Base-by-base conservation (phyloP, 2,888 invertebrate genomes). In the Parnassius orleans region DNA sequence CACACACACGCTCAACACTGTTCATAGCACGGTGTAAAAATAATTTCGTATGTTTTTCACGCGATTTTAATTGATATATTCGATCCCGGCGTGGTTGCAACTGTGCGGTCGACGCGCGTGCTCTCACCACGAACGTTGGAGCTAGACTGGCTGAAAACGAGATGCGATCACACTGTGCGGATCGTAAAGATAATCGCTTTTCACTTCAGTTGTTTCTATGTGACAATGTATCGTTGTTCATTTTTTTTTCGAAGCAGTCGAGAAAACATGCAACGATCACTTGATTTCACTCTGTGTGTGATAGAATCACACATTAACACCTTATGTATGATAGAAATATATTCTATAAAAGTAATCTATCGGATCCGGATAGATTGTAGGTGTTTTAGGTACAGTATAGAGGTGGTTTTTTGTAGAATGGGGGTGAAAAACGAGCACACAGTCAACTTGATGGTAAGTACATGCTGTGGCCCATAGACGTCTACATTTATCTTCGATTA, bases 151-250 rank as follows among this genome's bases (percentile, higher is more conserved):
- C 62, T 57, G 53, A n/a, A 55, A 57, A 11, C 42, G 52, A 57
- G 63, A 60, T 63, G 61, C 61, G 60, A 66, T 57, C 61, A 54
- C 42, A 65, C 65, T 61, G 65, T 65, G 66, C 68, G 66, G 63
- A 63, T 63, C 56, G 62, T 64, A 63, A 70, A 69, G 69, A 70
- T 70, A 69, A 68, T 59, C 55, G 65, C 60, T 72, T 72, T 71
- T 72, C 70, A 69, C 62, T 60, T 61, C 64, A 66, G 55, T 48
- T 47, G 54, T 50, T 57, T 51, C 51, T 12, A 56, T 50, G 52
- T 60, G 57, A 24, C 59, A 56, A 50, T 15, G 12, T 51, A 57
- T 52, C 60, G 65, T 51, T 55, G 53, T 41, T 44, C 48, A 51
- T 59, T 65, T 66, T 61, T 60, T 57, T 48, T 57, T 11, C 33